A percentile compares a stretch with the other conserved stretches of the same genome.
Evolutionary conservation across 2,113 vertebrate genomes (phyloP).

Genomic region (Dicrurus megarhynchus): DNA sequence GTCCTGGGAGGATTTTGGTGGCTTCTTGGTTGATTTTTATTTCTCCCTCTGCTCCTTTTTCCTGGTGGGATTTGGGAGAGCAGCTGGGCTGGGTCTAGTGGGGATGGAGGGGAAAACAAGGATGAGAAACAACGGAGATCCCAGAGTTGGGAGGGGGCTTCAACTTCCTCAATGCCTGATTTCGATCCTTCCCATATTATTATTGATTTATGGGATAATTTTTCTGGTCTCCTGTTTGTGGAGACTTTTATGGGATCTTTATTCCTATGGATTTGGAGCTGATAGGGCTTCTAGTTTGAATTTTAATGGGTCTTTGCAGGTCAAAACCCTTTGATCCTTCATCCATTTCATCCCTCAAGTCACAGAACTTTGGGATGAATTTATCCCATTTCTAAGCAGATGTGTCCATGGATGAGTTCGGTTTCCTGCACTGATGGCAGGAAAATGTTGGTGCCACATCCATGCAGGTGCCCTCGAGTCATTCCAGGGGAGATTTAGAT

Average conservation of each 20-base stretch:
- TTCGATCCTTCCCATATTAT: background rate
- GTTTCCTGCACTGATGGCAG: background rate
- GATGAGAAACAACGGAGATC: fast-evolving
- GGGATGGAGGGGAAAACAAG: background rate
- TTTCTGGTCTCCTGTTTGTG: background rate
- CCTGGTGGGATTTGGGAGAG: background rate
- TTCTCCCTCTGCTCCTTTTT: fast-evolving
- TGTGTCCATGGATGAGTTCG: background rate
- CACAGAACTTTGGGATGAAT: background rate
- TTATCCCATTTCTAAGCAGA: background rate
- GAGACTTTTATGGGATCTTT: background rate
- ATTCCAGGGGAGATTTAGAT: background rate
- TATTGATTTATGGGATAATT: too few species aligned
- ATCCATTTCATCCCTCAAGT: background rate
- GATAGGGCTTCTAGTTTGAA: background rate
- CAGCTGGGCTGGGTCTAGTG: fast-evolving
- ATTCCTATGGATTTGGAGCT: background rate
- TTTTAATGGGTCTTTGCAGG: background rate
- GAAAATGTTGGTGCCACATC: background rate
- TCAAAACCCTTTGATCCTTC: background rate
- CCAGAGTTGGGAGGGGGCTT: fast-evolving
- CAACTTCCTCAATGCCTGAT: background rate
- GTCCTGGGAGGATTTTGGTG: background rate
- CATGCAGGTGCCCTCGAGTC: too few species aligned
- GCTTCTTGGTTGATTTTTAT: background rate